Base-by-base conservation (phyloP, 2,797 vertebrate species). In the Ctenosaura bakeri region DNA sequence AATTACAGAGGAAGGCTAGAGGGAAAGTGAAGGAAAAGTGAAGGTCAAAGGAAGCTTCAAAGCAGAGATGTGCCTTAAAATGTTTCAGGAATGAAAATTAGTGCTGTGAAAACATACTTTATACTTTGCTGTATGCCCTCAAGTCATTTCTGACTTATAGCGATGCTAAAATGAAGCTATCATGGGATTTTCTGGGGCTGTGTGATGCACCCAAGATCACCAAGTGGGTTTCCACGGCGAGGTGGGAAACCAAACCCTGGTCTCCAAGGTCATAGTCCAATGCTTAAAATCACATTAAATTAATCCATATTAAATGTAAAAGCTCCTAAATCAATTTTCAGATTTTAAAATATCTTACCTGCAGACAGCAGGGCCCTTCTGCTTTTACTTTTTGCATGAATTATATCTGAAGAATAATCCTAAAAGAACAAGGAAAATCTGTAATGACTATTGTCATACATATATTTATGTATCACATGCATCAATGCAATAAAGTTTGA, bases 341-440 rank as follows among this genome's bases (percentile, higher is more conserved):
- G 1, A 86, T 0, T 92, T 10, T 78, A 73, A 90, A 90, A 13
- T 35, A 4, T 20, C 91, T 94, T 97, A 97, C 97, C 97, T 96
- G 95, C 73, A 54, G 78, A 93, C 22, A 83, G 16, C 0, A 86
- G 6, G 82, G 90, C 90, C 59, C 78, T 95, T 94, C 92, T 4
- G 1, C 42, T 95, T 89, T 93, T 90, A 90, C 0, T 93, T 83
- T 90, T 88, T 0, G 42, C 79, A 32, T 84, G 81, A 32, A 90
- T 79, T 38, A 89, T 66, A 92, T 62, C 54, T 83, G 92, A 90
- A 93, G 93, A 91, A 88, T 32, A 93, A 91, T 90, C 85, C 92
- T 96, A 85, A 14, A 88, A 92, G 81, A 92, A 90, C 8, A 94
- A 90, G 38, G 20, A 13, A 29, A 32, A 35, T 66, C 6, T 9